Conservation (phyloP, 2,113 vertebrate species). For the human region GRCh38 chr6:10421501-10422000, state of each 20-base stretch:
- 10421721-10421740: not conserved
- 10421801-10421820: not conserved
- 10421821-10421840: not conserved
- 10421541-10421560: too few species aligned
- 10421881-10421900: not conserved
- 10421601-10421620: not conserved
- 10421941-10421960: not conserved
- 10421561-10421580: too few species aligned
- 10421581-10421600: accelerated
- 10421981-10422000: not conserved
- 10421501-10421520: not conserved
- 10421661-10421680: not conserved
- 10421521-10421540: not conserved
- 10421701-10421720: not conserved
- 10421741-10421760: not conserved
- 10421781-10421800: not conserved
- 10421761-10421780: not conserved
- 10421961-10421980: too few species aligned
- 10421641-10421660: not conserved
- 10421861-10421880: not conserved
- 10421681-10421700: not conserved
- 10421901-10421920: not conserved
- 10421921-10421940: not conserved
- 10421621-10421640: not conserved
- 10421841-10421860: not conserved